Percentiles rank a stretch among this genome's conserved stretches.
Conservation (phyloP, 2,797 vertebrate genomes). For the Lagodon rhomboides region DNA sequence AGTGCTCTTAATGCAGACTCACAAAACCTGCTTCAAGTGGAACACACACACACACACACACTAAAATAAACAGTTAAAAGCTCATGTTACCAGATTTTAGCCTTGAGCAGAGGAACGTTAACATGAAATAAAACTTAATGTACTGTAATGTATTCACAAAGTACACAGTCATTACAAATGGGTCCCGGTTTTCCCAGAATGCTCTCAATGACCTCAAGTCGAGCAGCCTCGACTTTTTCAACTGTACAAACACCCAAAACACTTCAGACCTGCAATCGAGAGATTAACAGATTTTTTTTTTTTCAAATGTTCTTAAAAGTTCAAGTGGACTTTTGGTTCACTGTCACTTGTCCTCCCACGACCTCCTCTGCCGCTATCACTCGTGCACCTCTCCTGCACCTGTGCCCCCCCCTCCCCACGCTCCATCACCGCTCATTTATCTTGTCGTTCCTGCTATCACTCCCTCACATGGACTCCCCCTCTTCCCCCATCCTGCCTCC, state of each 20-base stretch:
- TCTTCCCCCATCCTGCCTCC: slow-evolving; percentile 40
- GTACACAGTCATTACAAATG: neutral
- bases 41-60: too few species aligned
- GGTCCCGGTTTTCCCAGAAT: slow-evolving; percentile 11
- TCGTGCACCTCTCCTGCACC: slow-evolving; percentile 65
- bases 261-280: neutral
- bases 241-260: slow-evolving; percentile 22
- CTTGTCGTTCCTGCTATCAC: slow-evolving; percentile 61
- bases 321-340: slow-evolving; percentile 20
- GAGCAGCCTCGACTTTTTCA: neutral
- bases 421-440: slow-evolving; percentile 65
- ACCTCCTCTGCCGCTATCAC: slow-evolving; percentile 36
- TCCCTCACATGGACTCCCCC: slow-evolving; percentile 55
- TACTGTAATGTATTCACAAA: neutral
- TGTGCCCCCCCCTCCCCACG: slow-evolving; percentile 64
- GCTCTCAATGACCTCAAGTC: neutral
- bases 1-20: neutral
- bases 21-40: neutral
- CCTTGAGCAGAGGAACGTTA: slow-evolving; percentile 1
- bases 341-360: slow-evolving; percentile 32
- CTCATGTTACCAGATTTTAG: slow-evolving; percentile 4
- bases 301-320: slow-evolving; percentile 11
- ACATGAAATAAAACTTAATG: neutral
- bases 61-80: neutral
- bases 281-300: neutral